phyloP scores from a whole-genome alignment of 2,113 vertebrate genomes.

The Halcyon senegalensis region DNA sequence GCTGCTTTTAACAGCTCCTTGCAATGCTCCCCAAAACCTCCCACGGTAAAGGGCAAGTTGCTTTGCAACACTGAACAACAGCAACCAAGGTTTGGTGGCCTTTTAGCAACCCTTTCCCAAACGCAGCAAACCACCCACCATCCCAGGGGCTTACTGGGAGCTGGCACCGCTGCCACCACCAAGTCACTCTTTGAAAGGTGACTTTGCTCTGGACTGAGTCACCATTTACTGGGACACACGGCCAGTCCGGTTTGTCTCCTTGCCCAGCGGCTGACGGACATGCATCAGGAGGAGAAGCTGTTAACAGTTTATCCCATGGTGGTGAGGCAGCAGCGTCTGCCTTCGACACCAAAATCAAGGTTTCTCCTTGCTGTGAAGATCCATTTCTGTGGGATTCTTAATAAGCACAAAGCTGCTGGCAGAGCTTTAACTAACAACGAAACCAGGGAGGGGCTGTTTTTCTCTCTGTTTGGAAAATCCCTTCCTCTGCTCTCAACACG shows the following conservation, averaged over 20 bases:
- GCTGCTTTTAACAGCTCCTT: neutral
- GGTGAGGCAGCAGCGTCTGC: neutral
- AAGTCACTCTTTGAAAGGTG: neutral
- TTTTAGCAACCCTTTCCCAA: neutral
- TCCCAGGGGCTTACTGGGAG: neutral
- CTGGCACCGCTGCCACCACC: neutral
- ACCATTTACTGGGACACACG: neutral
- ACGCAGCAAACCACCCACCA: neutral
- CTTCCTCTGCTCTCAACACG: neutral
- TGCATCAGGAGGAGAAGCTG: neutral
- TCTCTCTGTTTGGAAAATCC: constrained; percentile 17
- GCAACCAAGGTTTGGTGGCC: neutral
- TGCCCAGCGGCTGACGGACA: neutral
- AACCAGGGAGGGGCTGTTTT: neutral
- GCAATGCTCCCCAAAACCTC: neutral
- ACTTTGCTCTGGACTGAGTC: neutral
- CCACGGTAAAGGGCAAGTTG: neutral
- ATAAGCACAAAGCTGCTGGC: neutral
- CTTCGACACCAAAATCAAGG: neutral
- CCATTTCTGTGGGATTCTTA: neutral
- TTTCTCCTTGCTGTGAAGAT: neutral
- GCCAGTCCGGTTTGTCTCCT: neutral
- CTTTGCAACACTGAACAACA: neutral
- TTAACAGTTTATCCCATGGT: neutral
- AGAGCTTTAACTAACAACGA: neutral